Evolutionary conservation across 1,140 invertebrate species (phyloP).

Genomic region (Drosophila funebris): DNA sequence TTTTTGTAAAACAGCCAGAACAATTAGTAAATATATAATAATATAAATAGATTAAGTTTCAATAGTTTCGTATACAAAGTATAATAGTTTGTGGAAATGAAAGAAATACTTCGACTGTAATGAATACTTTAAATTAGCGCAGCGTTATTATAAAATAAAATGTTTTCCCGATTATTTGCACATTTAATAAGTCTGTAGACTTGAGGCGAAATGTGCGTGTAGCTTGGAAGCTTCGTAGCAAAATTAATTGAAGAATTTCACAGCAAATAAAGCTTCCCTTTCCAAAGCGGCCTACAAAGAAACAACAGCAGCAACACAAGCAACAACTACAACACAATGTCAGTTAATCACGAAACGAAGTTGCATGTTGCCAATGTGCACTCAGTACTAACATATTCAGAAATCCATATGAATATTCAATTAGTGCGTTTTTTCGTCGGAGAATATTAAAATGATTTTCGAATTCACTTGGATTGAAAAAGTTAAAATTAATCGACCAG

Average conservation of each 20-base stretch:
- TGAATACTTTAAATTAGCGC: conserved; percentile 25
- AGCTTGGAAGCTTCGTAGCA: conserved; percentile 31
- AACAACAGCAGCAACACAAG: background rate
- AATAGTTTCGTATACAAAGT: conserved; percentile 1
- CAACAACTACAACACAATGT: conserved; percentile 55
- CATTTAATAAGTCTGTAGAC: conserved; percentile 46
- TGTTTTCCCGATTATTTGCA: conserved; percentile 64
- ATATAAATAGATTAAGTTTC: background rate
- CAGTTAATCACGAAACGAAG: conserved; percentile 67
- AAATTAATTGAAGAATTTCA: conserved; percentile 57
- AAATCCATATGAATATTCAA: conserved; percentile 60
- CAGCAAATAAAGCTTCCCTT: conserved; percentile 40
- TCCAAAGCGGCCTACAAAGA: conserved; percentile 12
- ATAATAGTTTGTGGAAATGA: conserved; percentile 6
- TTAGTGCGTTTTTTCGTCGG: conserved; percentile 41
- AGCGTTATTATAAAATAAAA: conserved; percentile 16
- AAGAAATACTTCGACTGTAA: conserved; percentile 6
- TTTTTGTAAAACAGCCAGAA: background rate
- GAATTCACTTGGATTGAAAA: conserved; percentile 23
- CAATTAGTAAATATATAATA: background rate
- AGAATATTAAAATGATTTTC: conserved; percentile 33
- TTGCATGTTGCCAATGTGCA: conserved; percentile 58
- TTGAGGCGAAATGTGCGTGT: conserved; percentile 66
- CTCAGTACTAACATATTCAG: conserved; percentile 43
- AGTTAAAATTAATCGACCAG: background rate